Evolutionary conservation across 2,888 invertebrate genomes (phyloP).

Genomic region (Brassicogethes aeneus): DNA sequence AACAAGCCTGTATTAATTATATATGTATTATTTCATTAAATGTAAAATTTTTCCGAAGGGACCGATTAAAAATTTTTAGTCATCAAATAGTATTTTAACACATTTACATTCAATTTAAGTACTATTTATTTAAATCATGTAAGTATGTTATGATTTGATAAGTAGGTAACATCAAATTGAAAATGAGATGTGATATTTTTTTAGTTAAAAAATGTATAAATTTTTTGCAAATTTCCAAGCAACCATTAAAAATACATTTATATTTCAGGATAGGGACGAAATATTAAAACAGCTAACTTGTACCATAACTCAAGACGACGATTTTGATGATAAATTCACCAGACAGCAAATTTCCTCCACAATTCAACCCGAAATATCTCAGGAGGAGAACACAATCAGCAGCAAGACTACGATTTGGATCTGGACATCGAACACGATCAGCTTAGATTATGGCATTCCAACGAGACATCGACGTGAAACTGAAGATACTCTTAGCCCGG

Average conservation of each 20-base stretch:
- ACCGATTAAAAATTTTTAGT: too few relatives aligned
- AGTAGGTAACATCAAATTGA: too few relatives aligned
- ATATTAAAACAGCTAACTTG: constrained; percentile 52
- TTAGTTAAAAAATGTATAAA: too few relatives aligned
- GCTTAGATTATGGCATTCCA: constrained; percentile 34
- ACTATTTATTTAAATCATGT: too few relatives aligned
- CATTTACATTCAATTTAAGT: too few relatives aligned
- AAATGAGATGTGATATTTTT: too few relatives aligned
- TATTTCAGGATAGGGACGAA: constrained; percentile 50
- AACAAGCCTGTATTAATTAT: too few relatives aligned
- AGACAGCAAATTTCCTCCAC: constrained; percentile 5
- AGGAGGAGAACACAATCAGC: constrained; percentile 17
- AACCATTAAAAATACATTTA: constrained; percentile 1
- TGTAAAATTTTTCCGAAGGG: too few relatives aligned
- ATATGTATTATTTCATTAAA: too few relatives aligned
- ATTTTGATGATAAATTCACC: constrained; percentile 28
- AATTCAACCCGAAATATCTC: constrained; percentile 5
- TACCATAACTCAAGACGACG: constrained; percentile 35
- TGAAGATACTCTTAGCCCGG: constrained; percentile 33
- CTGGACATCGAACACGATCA: constrained; percentile 39
- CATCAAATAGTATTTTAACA: too few relatives aligned
- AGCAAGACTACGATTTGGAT: constrained; percentile 28
- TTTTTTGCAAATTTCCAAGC: too few relatives aligned
- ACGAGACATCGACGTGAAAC: constrained; percentile 40
- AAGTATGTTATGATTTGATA: too few relatives aligned